phyloP scores from a whole-genome alignment of 1,140 invertebrate genomes.

The Phthorimaea operculella region DNA sequence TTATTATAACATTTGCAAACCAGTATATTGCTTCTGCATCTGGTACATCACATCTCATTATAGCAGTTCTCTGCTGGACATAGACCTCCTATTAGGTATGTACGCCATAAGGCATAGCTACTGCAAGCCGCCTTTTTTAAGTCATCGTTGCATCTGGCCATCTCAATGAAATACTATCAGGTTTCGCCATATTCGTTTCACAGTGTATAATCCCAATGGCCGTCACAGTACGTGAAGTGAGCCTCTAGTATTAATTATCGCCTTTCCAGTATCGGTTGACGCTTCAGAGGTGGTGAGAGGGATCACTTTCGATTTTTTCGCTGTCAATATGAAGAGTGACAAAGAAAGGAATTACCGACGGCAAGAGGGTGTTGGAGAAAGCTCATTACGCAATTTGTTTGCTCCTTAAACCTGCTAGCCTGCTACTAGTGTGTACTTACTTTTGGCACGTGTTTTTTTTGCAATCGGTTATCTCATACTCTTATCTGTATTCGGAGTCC shows the following conservation, averaged over 20 bases:
- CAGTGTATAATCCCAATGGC: too few relatives aligned
- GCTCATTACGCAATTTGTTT: slow-evolving; percentile 24
- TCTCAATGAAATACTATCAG: not conserved
- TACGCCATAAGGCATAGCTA: too few relatives aligned
- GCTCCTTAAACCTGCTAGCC: slow-evolving; percentile 14
- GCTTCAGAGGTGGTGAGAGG: slow-evolving; percentile 8
- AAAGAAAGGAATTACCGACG: slow-evolving; percentile 15
- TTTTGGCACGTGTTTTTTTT: not conserved
- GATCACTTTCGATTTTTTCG: slow-evolving; percentile 21
- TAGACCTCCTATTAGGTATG: too few relatives aligned
- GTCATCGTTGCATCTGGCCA: too few relatives aligned
- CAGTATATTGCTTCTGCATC: too few relatives aligned
- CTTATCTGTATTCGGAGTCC: slow-evolving; percentile 28
- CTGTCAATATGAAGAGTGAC: slow-evolving; percentile 17
- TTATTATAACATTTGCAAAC: too few relatives aligned
- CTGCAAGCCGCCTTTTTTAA: too few relatives aligned
- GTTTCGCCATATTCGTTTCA: too few relatives aligned
- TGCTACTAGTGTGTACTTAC: not conserved
- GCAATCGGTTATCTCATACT: slow-evolving; percentile 13
- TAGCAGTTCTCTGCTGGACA: too few relatives aligned
- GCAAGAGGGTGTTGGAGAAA: slow-evolving; percentile 26
- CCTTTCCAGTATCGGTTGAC: slow-evolving; percentile 23
- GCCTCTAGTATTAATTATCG: slow-evolving; percentile 25
- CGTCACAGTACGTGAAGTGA: slow-evolving; percentile 13
- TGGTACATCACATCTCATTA: too few relatives aligned